These are phyloP conservation scores for Festucalex cinctus DNA, from an alignment of 2,113 vertebrate species.

Conservation along the genomic window DNA sequence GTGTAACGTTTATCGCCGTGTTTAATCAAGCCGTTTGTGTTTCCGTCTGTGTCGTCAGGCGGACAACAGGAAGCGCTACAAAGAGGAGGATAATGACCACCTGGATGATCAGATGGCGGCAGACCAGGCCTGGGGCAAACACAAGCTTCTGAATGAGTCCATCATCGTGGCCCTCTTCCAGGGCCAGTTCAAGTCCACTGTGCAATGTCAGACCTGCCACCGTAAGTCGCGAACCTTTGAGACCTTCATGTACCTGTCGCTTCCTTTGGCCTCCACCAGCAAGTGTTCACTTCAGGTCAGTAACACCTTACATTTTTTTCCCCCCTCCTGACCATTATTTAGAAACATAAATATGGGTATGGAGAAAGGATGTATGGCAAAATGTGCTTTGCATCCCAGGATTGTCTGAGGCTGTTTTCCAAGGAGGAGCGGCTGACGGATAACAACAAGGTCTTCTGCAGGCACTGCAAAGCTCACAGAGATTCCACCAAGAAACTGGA, in stretches of 20 bases:
- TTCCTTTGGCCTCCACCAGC: constrained; percentile 88
- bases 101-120: constrained; percentile 85
- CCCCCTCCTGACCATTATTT: no score
- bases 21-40: neutral
- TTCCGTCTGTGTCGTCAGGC: constrained; percentile 71
- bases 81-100: constrained; percentile 90
- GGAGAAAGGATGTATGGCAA: neutral
- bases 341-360: neutral
- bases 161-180: constrained; percentile 95
- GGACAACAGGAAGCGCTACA: constrained; percentile 91
- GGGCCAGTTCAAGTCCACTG: constrained; percentile 97
- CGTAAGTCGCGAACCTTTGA: constrained; percentile 93
- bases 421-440: constrained; percentile 96
- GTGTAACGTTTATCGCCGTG: neutral
- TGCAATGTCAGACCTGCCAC: constrained; percentile 94
- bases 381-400: constrained; percentile 64
- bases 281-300: constrained; percentile 93
- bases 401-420: constrained; percentile 95
- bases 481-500: constrained; percentile 97
- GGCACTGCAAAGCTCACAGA: constrained; percentile 90
- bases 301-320: neutral
- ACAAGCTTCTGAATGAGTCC: constrained; percentile 93
- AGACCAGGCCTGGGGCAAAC: constrained; percentile 91
- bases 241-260: constrained; percentile 94
- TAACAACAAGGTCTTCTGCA: constrained; percentile 94